Evolutionary conservation across 1,140 invertebrate species (phyloP).

Genomic region (Drosophila simulans): DNA sequence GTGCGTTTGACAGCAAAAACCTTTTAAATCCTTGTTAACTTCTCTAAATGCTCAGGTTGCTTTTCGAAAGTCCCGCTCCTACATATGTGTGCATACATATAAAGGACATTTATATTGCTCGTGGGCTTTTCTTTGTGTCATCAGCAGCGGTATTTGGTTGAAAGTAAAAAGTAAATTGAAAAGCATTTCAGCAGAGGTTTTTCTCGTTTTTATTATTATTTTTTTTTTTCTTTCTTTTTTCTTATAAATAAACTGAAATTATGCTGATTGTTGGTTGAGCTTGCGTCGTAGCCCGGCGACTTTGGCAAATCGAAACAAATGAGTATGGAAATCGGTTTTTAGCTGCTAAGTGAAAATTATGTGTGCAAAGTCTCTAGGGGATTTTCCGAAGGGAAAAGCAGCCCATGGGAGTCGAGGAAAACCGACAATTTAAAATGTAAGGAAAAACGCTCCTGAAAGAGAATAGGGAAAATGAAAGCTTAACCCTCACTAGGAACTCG

Average conservation of each 20-base stretch:
- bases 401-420: conserved; percentile 6
- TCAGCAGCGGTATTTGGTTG: conserved; percentile 58
- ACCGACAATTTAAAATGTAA: conserved; percentile 41
- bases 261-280: conserved; percentile 71
- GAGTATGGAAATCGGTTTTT: conserved; percentile 55
- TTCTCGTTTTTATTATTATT: conserved; percentile 9
- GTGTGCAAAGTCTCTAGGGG: conserved; percentile 39
- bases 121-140: conserved; percentile 63
- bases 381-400: conserved; percentile 14
- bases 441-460: conserved; percentile 11
- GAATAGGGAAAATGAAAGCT: conserved; percentile 43
- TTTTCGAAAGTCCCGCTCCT: conserved; percentile 22
- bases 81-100: conserved; percentile 1
- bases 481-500: conserved; percentile 40
- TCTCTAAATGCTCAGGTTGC: conserved; percentile 77
- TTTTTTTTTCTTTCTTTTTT: conserved; percentile 14
- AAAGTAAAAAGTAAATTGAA: conserved; percentile 70
- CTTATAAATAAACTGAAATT: conserved; percentile 62
- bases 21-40: conserved; percentile 84
- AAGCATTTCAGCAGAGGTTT: conserved; percentile 53
- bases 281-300: conserved; percentile 20
- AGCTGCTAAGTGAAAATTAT: conserved; percentile 41
- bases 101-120: conserved; percentile 39
- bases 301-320: conserved; percentile 53
- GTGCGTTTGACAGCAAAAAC: conserved; percentile 79